Evolutionary conservation across 2,113 vertebrate species (phyloP).

Genomic region (Apistogramma diplotaenia): DNA sequence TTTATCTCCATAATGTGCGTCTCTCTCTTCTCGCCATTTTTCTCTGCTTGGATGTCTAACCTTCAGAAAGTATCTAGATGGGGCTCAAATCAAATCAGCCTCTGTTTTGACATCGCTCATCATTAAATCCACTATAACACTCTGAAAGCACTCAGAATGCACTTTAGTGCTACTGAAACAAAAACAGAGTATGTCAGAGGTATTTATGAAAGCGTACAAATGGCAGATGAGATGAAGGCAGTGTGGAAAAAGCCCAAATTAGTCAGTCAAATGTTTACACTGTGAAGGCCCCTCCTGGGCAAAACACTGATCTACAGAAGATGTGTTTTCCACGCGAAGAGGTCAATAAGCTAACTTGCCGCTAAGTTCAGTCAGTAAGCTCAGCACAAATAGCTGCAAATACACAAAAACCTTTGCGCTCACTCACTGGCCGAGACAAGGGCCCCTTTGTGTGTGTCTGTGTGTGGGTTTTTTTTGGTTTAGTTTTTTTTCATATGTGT

Average conservation of each 20-base stretch:
- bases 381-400: constrained; percentile 12
- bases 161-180: constrained; percentile 9
- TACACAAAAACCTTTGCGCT: constrained; percentile 15
- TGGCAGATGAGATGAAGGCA: constrained; percentile 29
- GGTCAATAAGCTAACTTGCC: not conserved
- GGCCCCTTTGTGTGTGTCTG: not conserved
- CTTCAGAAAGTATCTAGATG: constrained; percentile 8
- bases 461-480: not conserved
- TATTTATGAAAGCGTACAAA: constrained; percentile 32
- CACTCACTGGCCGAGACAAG: not conserved
- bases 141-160: constrained; percentile 9
- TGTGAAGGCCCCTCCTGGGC: not conserved
- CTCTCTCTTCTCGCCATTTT: not conserved
- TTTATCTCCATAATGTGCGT: not conserved
- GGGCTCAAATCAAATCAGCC: constrained; percentile 9
- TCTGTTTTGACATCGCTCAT: constrained; percentile 4
- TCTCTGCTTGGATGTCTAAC: constrained; percentile 15
- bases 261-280: constrained; percentile 53
- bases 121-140: constrained; percentile 1
- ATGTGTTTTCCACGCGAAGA: constrained; percentile 5
- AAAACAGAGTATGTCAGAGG: constrained; percentile 26
- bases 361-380: not conserved
- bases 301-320: not conserved
- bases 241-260: constrained; percentile 23
- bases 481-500: not conserved